phyloP scores from a whole-genome alignment of 2,797 vertebrate species.

The Telmatherina bonti region DNA sequence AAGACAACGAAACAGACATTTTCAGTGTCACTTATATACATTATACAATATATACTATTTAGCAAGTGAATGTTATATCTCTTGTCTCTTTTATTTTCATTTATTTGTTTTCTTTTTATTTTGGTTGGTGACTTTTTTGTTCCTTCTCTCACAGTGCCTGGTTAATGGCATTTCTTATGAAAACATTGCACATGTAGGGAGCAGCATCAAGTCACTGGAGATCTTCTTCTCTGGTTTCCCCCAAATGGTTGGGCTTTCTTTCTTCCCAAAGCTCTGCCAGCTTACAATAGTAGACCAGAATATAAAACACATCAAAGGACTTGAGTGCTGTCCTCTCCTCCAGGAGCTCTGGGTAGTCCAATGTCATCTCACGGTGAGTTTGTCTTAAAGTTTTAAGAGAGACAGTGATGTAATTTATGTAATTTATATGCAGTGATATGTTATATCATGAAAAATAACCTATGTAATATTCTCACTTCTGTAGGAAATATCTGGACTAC shows the following conservation, averaged over 20 bases:
- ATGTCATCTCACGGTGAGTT: constrained; percentile 84
- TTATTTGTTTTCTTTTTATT: neutral
- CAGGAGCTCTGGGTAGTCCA: constrained; percentile 89
- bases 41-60: neutral
- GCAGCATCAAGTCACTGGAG: constrained; percentile 78
- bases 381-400: neutral
- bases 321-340: constrained; percentile 82
- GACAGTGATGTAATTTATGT: neutral
- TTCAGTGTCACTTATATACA: neutral
- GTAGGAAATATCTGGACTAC: constrained; percentile 84
- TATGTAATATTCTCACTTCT: constrained; percentile 25
- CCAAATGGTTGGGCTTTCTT: constrained; percentile 83
- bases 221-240: constrained; percentile 90
- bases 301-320: constrained; percentile 82
- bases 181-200: constrained; percentile 78
- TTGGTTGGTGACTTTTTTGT: neutral
- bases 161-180: constrained; percentile 86
- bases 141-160: constrained; percentile 78
- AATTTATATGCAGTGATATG: neutral
- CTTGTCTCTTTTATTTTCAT: neutral
- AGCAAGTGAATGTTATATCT: neutral
- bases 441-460: constrained; percentile 2
- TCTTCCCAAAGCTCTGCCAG: constrained; percentile 82
- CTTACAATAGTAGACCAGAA: constrained; percentile 86
- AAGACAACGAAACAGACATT: neutral